A percentile compares a stretch with the other conserved stretches of the same genome.
Conservation (phyloP, 1,140 invertebrate species). For the Zaprionus ghesquierei region DNA sequence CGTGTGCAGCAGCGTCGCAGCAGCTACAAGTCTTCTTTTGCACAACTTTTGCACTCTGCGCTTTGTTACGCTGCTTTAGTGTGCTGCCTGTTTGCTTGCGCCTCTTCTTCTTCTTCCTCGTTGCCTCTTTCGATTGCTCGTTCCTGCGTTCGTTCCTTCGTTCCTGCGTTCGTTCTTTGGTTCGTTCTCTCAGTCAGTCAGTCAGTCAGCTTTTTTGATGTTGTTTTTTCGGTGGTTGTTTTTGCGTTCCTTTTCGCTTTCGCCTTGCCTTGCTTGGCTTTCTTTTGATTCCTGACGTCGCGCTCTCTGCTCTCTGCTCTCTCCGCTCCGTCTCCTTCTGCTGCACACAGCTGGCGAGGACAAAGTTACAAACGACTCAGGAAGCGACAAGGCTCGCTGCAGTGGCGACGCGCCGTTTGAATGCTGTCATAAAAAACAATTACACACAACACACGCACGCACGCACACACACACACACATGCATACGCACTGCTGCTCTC, state of each 20-base stretch:
- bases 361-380: constrained; percentile 8
- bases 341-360: constrained; percentile 47
- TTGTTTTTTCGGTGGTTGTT: constrained; percentile 46
- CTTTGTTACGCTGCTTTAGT: constrained; percentile 64
- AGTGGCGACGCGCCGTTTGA: constrained; percentile 10
- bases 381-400: constrained; percentile 20
- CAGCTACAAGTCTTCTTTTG: constrained; percentile 80
- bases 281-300: constrained; percentile 26
- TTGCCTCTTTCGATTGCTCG: neutral
- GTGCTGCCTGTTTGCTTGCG: too few species aligned
- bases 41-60: constrained; percentile 68
- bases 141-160: neutral
- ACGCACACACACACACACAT: neutral
- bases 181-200: constrained; percentile 27
- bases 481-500: neutral
- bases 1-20: constrained; percentile 33
- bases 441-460: constrained; percentile 22
- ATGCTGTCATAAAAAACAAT: constrained; percentile 31
- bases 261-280: constrained; percentile 13
- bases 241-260: constrained; percentile 6
- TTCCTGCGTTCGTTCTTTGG: neutral
- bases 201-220: constrained; percentile 33
- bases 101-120: neutral
- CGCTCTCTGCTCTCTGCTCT: neutral
- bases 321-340: neutral